phyloP scores from a whole-genome alignment of 92 coral and sea anemone genomes.

The Pocillopora grandis region DNA sequence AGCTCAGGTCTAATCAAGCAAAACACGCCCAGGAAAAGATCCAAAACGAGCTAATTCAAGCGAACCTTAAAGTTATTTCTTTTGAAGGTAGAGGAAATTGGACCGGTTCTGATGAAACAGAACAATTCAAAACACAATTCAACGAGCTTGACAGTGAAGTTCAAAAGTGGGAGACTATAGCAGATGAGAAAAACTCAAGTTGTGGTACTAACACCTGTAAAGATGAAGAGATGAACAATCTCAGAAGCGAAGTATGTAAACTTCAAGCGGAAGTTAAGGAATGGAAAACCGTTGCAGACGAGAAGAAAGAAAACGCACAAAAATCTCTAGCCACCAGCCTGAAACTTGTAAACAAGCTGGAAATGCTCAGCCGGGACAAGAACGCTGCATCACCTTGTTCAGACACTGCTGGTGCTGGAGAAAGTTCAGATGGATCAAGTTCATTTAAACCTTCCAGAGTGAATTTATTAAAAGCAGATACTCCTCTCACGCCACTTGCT shows the following conservation, averaged over 20 bases:
- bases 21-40: conserved; percentile 36
- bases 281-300: conserved; percentile 9
- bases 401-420: neutral
- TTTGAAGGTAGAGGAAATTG: conserved; percentile 25
- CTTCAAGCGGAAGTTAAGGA: conserved; percentile 11
- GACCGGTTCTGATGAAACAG: conserved; percentile 8
- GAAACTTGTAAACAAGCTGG: conserved; percentile 24
- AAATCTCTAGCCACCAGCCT: conserved; percentile 4
- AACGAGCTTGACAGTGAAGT: conserved; percentile 32
- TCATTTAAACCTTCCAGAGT: conserved; percentile 2
- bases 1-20: conserved; percentile 45
- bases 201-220: neutral
- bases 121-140: conserved; percentile 28
- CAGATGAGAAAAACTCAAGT: conserved; percentile 42
- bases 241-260: neutral
- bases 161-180: conserved; percentile 38
- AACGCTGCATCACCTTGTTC: neutral
- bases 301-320: conserved; percentile 11
- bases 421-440: neutral
- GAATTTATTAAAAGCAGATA: neutral
- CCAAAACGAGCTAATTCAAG: conserved; percentile 38
- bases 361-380: conserved; percentile 6
- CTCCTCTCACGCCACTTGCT: conserved; percentile 43
- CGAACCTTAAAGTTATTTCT: conserved; percentile 32
- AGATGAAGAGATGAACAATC: neutral